phyloP scores from a whole-genome alignment of 2,113 vertebrate species.

The Mustela nigripes region DNA sequence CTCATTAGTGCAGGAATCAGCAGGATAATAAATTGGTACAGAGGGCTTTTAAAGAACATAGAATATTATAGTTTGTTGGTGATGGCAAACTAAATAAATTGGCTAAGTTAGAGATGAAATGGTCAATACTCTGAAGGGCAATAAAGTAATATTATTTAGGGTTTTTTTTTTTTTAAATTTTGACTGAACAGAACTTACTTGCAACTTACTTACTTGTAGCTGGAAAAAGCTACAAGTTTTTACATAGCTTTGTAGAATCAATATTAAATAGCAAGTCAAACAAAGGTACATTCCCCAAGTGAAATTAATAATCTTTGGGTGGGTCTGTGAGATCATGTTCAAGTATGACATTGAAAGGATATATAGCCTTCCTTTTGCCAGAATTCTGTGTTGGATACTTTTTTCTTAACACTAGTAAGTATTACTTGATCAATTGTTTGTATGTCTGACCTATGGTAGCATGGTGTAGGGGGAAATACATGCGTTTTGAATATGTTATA shows the following conservation, averaged over 20 bases:
- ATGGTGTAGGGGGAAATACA: neutral
- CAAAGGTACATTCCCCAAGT: neutral
- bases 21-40: neutral
- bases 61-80: neutral
- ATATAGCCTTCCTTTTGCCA: neutral
- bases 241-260: neutral
- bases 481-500: neutral
- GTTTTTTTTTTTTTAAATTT: neutral
- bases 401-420: constrained; percentile 4
- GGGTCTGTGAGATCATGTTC: neutral
- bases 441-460: neutral
- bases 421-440: neutral
- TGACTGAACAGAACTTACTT: neutral
- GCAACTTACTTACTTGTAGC: neutral
- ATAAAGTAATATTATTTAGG: neutral
- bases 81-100: neutral
- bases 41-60: neutral
- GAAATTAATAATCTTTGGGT: neutral
- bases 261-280: constrained; percentile 27
- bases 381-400: neutral
- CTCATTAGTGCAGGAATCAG: neutral
- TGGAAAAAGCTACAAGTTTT: neutral
- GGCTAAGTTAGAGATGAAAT: neutral
- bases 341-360: constrained; percentile 16
- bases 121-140: neutral